A percentile compares a stretch with the other conserved stretches of the same genome.
Evolutionary conservation across 2,797 vertebrate genomes (phyloP).

Genomic region (Pseudochaenichthys georgianus): DNA sequence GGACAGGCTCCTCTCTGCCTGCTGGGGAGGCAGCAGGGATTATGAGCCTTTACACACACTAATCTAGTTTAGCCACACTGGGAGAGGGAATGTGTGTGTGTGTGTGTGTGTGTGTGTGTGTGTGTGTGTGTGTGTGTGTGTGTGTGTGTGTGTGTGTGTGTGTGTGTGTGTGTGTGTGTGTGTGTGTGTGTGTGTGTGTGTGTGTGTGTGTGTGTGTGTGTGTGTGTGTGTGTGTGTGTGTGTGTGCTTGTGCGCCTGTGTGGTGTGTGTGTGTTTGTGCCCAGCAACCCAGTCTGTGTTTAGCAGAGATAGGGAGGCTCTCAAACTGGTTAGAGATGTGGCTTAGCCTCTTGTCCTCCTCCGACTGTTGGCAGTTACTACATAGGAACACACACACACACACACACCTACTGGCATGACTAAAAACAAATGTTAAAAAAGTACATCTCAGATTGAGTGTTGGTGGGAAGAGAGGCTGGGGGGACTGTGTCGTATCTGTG

Average conservation of each 20-base stretch:
- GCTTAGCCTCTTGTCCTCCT: conserved; percentile 72
- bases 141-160: conserved; percentile 1
- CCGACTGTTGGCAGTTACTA: conserved; percentile 56
- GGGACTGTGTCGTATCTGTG: not conserved
- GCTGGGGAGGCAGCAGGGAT: conserved; percentile 82
- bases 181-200: too few relatives aligned
- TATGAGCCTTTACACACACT: conserved; percentile 86
- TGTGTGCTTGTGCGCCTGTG: too few relatives aligned
- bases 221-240: too few relatives aligned
- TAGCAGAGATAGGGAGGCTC: conserved; percentile 69
- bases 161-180: not conserved
- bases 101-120: conserved; percentile 16
- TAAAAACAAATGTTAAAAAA: conserved; percentile 8
- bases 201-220: too few relatives aligned
- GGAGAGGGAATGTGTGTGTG: conserved; percentile 62
- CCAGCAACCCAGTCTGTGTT: conserved; percentile 50
- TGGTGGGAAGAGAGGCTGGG: not conserved
- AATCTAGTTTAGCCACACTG: conserved; percentile 84
- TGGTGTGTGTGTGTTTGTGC: conserved; percentile 13
- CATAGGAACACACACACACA: conserved; percentile 30
- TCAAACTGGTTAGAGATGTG: conserved; percentile 63
- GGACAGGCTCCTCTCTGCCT: conserved; percentile 81
- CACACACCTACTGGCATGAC: conserved; percentile 1
- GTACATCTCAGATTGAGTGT: conserved; percentile 18
- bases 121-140: conserved; percentile 9